Evolutionary conservation across 2,797 vertebrate species (phyloP).

Genomic region (Acridotheres tristis): DNA sequence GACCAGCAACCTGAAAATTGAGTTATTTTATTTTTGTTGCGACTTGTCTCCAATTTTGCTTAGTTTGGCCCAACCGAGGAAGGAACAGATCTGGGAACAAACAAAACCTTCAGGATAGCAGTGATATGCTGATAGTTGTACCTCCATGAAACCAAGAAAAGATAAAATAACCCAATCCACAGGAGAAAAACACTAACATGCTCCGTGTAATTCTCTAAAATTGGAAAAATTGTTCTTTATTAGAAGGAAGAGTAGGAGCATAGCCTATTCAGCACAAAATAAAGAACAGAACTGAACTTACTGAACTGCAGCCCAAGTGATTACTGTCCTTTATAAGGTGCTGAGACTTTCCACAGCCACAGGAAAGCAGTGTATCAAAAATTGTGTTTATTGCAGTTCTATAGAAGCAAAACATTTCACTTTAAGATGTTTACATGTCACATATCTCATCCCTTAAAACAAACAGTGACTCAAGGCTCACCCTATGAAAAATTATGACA

Average conservation of each 20-base stretch:
- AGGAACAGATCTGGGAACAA: neutral
- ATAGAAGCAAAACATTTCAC: neutral
- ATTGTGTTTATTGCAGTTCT: neutral
- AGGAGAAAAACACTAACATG: neutral
- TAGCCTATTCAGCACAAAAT: neutral
- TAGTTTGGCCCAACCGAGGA: neutral
- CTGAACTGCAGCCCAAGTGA: neutral
- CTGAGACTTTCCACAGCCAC: neutral
- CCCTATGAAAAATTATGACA: neutral
- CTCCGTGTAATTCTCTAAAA: neutral
- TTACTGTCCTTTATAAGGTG: neutral
- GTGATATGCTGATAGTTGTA: neutral
- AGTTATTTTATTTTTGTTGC: neutral
- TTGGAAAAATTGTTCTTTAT: neutral
- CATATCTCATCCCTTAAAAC: neutral
- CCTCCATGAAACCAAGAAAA: neutral
- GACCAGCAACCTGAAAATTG: neutral
- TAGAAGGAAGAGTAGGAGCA: neutral
- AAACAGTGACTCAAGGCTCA: neutral
- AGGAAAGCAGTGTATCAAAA: neutral
- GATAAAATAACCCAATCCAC: neutral
- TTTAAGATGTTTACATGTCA: neutral
- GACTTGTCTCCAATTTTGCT: neutral
- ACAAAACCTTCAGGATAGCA: neutral
- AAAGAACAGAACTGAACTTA: neutral